phyloP scores from a whole-genome alignment of 2,797 vertebrate species.

The Crocodylus rhombifer region DNA sequence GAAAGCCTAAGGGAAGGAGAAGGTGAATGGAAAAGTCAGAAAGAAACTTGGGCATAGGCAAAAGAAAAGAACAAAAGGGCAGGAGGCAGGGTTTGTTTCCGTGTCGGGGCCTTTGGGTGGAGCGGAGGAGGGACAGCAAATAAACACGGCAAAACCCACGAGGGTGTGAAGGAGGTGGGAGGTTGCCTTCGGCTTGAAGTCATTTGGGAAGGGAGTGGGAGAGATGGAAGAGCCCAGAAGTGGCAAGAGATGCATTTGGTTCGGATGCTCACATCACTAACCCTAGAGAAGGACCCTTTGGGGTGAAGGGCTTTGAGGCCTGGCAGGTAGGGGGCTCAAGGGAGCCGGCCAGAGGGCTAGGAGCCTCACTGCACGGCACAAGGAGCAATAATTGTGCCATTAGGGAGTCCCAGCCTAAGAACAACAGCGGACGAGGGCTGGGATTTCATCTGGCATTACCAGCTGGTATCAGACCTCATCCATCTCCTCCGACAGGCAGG shows the following conservation, averaged over 20 bases:
- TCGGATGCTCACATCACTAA: not conserved
- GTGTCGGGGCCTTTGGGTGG: fast-evolving
- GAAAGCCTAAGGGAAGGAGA: not conserved
- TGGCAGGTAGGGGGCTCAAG: too few relatives aligned
- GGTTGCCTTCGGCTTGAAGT: not conserved
- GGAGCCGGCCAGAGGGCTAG: too few relatives aligned
- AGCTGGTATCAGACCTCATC: too few relatives aligned
- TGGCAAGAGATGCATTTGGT: not conserved
- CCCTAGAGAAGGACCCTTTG: fast-evolving
- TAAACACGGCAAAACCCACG: fast-evolving
- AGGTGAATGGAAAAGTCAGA: not conserved
- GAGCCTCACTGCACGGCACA: too few relatives aligned
- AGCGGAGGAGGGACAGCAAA: not conserved
- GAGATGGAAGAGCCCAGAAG: fast-evolving
- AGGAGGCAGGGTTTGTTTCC: not conserved
- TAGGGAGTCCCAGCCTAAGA: too few relatives aligned
- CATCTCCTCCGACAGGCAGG: not conserved
- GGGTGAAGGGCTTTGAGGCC: not conserved
- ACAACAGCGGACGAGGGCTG: not conserved
- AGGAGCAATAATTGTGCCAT: too few relatives aligned
- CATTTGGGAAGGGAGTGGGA: not conserved
- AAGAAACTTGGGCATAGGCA: not conserved
- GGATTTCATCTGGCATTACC: not conserved
- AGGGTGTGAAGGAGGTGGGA: too few relatives aligned
- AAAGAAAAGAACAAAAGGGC: not conserved